Evolutionary conservation across 2,113 vertebrate genomes (phyloP), one percentile per base, ranked within the genome.

Genomic region (Phyllopteryx taeniolatus): DNA sequence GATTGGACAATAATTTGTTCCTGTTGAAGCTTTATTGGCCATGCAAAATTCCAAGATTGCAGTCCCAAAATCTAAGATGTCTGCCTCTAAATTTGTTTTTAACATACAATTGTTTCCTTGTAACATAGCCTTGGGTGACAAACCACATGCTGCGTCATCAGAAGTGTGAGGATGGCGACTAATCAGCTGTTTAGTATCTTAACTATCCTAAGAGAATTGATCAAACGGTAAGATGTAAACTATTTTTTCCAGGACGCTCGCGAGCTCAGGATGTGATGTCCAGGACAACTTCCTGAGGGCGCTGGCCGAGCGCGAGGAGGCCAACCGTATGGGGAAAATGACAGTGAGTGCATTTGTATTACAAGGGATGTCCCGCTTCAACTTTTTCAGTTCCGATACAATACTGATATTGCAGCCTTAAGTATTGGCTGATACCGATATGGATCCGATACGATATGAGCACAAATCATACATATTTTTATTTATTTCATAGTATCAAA

Each of bases 211-310:
- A 0, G 53, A n/a, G 53, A n/a, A 54, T 54, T 10, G 53, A 10
- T 54, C 8, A 14, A 13, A 11, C 27, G 13, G n/a, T 27, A 2
- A 62, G 15, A 63, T 60, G 57, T 20, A 31, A 14, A 47, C 14
- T 20, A 3, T 20, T 9, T 64, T 44, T 47, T 91, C 79, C 86
- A 95, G 95, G 84, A 91, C 88, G 42, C 80, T 95, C 70, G 86
- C 93, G 81, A 94, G 92, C 78, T 68, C 87, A 76, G 93, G 94
- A 84, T 94, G 94, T 85, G 92, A 95, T 31, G 81, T 93, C 76
- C 91, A 92, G 42, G 93, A 94, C 78, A 86, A 92, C 87, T 96
- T 95, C 85, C 90, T 95, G 84, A 84, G 71, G 82, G 94, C 92
- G 13, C 83, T 95, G 83, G 93, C 91, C 35, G 73, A 90, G 72